Conservation (phyloP, 2,113 vertebrate genomes). For the Terrapene triunguis region DNA sequence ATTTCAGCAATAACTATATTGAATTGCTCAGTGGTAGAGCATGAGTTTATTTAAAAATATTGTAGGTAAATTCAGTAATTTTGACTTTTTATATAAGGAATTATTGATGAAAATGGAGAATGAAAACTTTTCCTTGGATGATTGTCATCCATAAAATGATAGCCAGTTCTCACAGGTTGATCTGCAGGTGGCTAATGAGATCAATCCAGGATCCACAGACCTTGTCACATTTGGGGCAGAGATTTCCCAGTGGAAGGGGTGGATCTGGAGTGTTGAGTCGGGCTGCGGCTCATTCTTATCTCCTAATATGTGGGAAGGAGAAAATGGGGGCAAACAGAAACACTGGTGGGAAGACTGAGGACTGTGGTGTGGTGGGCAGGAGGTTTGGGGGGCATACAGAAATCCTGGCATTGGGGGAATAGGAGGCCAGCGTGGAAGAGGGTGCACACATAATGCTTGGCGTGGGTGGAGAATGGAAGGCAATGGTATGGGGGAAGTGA, state of each 20-base stretch:
- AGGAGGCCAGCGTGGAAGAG: neutral
- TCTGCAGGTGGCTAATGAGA: neutral
- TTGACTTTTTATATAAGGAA: too few relatives aligned
- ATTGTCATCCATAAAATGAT: neutral
- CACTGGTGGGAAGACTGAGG: neutral
- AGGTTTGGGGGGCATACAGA: neutral
- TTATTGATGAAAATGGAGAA: too few relatives aligned
- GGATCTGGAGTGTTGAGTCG: neutral
- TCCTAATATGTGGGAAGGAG: neutral
- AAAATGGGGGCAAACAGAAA: neutral
- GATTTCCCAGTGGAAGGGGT: neutral
- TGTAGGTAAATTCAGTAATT: too few relatives aligned
- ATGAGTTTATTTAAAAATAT: neutral
- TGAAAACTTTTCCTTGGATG: neutral
- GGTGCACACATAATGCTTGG: neutral
- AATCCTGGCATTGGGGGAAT: neutral
- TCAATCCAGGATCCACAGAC: neutral
- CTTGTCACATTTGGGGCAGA: neutral
- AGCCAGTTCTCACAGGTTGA: neutral
- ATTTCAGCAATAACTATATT: conserved; percentile 27
- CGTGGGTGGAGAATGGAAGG: neutral
- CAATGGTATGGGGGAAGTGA: neutral
- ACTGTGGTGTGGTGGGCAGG: neutral
- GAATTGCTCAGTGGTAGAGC: neutral
- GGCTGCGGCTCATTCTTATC: neutral